Percentiles rank a stretch among this genome's conserved stretches.
These are phyloP conservation scores for Syrphus vitripennis DNA, from an alignment of 2,888 invertebrate species.

Conservation along the genomic window DNA sequence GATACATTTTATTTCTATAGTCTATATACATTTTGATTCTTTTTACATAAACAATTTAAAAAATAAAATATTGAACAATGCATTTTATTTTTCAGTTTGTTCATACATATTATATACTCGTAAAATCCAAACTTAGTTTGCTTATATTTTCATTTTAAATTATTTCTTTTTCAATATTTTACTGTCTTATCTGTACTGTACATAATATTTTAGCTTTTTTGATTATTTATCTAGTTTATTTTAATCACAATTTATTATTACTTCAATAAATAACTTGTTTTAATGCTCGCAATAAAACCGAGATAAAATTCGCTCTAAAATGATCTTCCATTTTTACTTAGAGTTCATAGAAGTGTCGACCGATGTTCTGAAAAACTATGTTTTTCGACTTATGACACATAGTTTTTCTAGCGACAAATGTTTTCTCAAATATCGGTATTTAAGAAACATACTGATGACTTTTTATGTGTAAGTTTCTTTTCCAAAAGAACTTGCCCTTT, in stretches of 20 bases:
- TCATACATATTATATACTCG: not conserved
- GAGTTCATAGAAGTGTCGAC: too few relatives aligned
- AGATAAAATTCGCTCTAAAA: too few relatives aligned
- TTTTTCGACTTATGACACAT: too few relatives aligned
- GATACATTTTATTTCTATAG: slow-evolving; percentile 38
- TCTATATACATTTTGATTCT: not conserved
- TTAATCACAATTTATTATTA: not conserved
- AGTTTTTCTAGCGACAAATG: too few relatives aligned
- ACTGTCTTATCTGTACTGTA: slow-evolving; percentile 50
- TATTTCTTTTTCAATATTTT: slow-evolving; percentile 30
- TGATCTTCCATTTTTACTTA: too few relatives aligned
- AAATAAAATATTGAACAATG: slow-evolving; percentile 26
- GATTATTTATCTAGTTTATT: not conserved
- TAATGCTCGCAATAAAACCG: not conserved
- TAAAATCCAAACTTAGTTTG: slow-evolving; percentile 28
- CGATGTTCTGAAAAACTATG: too few relatives aligned
- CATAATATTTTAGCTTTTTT: slow-evolving; percentile 16
- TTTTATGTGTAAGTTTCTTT: too few relatives aligned
- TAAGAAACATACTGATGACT: too few relatives aligned
- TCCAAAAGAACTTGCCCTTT: too few relatives aligned
- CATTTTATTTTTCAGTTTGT: slow-evolving; percentile 57
- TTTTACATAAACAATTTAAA: not conserved
- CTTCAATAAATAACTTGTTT: too few relatives aligned
- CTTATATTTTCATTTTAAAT: slow-evolving; percentile 33
- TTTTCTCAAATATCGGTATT: too few relatives aligned